These are phyloP conservation scores for Pseudomyrmex sp. DNA, from an alignment of 1,140 invertebrate species.

Conservation along the genomic window DNA sequence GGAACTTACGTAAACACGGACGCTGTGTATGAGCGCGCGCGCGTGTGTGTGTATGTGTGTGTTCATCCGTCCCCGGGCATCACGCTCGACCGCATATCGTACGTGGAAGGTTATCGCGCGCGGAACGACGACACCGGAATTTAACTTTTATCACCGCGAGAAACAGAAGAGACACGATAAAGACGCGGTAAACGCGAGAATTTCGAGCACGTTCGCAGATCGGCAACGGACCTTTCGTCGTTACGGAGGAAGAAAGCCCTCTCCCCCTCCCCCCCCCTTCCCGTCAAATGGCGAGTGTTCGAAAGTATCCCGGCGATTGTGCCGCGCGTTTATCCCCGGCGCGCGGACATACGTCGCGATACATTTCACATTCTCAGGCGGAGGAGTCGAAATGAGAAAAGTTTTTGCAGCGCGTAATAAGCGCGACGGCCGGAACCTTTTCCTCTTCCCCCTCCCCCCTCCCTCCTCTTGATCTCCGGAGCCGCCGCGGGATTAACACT, in stretches of 20 bases:
- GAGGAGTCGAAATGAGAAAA: slow-evolving; percentile 79
- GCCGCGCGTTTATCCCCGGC: slow-evolving; percentile 18
- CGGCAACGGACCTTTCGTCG: not conserved
- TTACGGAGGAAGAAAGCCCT: no score
- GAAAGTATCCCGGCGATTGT: slow-evolving; percentile 25
- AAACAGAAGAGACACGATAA: no score
- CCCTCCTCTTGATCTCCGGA: slow-evolving; percentile 32
- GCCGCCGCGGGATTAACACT: slow-evolving; percentile 69
- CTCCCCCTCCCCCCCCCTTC: not conserved
- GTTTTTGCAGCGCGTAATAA: slow-evolving; percentile 79
- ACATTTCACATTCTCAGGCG: slow-evolving; percentile 67
- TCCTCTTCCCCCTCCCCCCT: slow-evolving; percentile 32
- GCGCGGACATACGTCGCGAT: slow-evolving; percentile 61
- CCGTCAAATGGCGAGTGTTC: slow-evolving; percentile 7
- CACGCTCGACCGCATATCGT: slow-evolving; percentile 17
- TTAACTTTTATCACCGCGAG: not conserved
- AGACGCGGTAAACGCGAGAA: not conserved
- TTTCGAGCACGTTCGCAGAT: not conserved
- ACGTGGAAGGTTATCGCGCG: slow-evolving; percentile 16
- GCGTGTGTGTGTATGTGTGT: no score
- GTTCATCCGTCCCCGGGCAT: not conserved
- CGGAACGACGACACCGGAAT: slow-evolving; percentile 1
- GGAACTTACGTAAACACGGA: slow-evolving; percentile 46
- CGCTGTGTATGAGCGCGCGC: not conserved
- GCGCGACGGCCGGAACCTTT: slow-evolving; percentile 61